Evolutionary conservation across 2,797 vertebrate genomes (phyloP).

Genomic region (Pipistrellus pipistrellus): DNA sequence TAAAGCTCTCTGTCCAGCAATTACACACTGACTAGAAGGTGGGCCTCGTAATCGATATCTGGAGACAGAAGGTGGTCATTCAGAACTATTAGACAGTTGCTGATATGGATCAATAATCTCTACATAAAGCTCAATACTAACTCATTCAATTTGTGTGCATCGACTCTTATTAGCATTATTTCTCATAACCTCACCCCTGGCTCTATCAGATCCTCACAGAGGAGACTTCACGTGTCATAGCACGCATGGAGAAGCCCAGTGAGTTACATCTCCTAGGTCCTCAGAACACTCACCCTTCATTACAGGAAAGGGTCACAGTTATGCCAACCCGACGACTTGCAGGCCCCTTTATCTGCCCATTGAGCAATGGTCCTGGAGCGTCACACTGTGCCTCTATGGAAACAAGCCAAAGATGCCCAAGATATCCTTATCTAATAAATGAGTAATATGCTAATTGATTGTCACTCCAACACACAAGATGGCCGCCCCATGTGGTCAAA

Average conservation of each 20-base stretch:
- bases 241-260: background rate
- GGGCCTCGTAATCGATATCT: constrained; percentile 77
- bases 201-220: background rate
- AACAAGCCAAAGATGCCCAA: background rate
- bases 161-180: background rate
- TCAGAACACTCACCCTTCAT: constrained; percentile 76
- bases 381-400: constrained; percentile 73
- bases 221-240: background rate
- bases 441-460: too few species aligned
- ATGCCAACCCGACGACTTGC: constrained; percentile 1
- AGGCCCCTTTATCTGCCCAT: constrained; percentile 65
- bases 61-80: background rate
- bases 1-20: constrained; percentile 48
- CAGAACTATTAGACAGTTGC: background rate
- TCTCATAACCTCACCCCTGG: background rate
- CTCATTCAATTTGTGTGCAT: background rate
- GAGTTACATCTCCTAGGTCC: background rate
- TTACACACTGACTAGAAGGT: constrained; percentile 75
- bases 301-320: constrained; percentile 64
- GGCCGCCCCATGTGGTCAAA: too few species aligned
- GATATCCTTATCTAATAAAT: too few species aligned
- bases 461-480: too few species aligned
- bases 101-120: background rate
- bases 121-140: background rate
- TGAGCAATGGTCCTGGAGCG: constrained; percentile 38